Conservation (phyloP, 35 echinoderm and acorn worm species). For the Diadema setosum region DNA sequence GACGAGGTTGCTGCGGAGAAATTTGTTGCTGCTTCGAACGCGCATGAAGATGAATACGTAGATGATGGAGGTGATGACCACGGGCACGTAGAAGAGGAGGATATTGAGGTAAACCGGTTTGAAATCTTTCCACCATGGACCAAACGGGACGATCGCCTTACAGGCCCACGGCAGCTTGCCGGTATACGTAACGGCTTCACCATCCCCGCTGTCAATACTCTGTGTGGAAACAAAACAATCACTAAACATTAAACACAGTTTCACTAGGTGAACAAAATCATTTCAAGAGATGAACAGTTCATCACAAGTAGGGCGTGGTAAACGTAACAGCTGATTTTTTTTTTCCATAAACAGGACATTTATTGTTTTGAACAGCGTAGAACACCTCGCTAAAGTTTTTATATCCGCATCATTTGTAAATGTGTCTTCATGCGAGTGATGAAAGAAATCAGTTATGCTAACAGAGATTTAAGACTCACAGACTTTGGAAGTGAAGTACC, state of each 20-base stretch:
- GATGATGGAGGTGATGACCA: slow-evolving; percentile 50
- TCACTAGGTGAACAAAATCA: too few relatives aligned
- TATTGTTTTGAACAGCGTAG: too few relatives aligned
- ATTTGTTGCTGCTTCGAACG: slow-evolving; percentile 40
- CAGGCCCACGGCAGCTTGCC: slow-evolving; percentile 74
- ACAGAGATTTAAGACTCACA: too few relatives aligned
- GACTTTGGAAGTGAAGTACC: too few relatives aligned
- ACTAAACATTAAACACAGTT: background rate
- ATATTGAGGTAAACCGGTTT: slow-evolving; percentile 79
- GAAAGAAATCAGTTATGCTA: too few relatives aligned
- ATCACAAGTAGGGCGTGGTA: too few relatives aligned
- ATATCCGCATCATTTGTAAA: too few relatives aligned
- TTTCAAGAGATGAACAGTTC: too few relatives aligned
- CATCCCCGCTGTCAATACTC: slow-evolving; percentile 26
- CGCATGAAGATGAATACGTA: slow-evolving; percentile 49
- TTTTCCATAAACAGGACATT: too few relatives aligned
- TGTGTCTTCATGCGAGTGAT: too few relatives aligned
- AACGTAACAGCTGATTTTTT: too few relatives aligned
- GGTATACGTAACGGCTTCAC: slow-evolving; percentile 44
- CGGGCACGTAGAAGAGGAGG: slow-evolving; percentile 66
- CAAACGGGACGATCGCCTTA: slow-evolving; percentile 52
- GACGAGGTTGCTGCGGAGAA: background rate
- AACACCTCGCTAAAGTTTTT: too few relatives aligned
- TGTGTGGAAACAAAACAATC: background rate
- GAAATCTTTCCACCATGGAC: slow-evolving; percentile 69